Conservation (phyloP, 2,113 vertebrate genomes). For the Sorex fumeus region DNA sequence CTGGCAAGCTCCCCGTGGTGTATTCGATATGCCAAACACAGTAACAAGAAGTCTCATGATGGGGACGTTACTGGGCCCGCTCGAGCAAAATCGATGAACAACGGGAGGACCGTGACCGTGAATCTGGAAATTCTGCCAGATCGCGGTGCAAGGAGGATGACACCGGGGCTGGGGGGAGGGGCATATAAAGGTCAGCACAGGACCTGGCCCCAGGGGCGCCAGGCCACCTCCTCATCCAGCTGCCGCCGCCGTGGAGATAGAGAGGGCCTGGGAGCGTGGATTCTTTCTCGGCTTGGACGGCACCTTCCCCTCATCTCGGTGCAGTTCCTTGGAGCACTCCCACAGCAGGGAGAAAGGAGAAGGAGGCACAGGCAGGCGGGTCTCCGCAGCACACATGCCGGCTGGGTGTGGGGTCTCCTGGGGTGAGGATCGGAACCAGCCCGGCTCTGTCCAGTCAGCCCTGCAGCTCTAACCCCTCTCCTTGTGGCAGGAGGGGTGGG, state of each 20-base stretch:
- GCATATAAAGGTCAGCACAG: background rate
- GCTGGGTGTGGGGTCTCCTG: too few species aligned
- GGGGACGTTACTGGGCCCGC: too few species aligned
- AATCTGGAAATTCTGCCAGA: background rate
- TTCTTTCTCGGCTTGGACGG: background rate
- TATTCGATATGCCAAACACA: too few species aligned
- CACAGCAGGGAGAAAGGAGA: background rate
- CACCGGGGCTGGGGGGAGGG: background rate
- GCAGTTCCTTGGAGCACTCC: background rate
- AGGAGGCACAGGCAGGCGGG: background rate
- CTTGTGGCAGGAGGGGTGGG: background rate
- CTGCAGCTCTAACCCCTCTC: too few species aligned
- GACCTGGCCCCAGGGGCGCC: background rate
- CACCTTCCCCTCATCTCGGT: background rate
- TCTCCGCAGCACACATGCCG: too few species aligned
- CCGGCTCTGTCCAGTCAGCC: too few species aligned
- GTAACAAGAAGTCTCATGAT: too few species aligned
- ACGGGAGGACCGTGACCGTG: too few species aligned
- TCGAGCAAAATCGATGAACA: too few species aligned
- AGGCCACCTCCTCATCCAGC: accelerated
- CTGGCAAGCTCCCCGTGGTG: too few species aligned
- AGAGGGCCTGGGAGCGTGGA: background rate
- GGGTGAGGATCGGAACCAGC: too few species aligned
- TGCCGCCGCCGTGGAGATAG: accelerated
- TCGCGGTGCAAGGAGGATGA: background rate